phyloP scores from a whole-genome alignment of 2,113 vertebrate species.

The Tapirus terrestris region DNA sequence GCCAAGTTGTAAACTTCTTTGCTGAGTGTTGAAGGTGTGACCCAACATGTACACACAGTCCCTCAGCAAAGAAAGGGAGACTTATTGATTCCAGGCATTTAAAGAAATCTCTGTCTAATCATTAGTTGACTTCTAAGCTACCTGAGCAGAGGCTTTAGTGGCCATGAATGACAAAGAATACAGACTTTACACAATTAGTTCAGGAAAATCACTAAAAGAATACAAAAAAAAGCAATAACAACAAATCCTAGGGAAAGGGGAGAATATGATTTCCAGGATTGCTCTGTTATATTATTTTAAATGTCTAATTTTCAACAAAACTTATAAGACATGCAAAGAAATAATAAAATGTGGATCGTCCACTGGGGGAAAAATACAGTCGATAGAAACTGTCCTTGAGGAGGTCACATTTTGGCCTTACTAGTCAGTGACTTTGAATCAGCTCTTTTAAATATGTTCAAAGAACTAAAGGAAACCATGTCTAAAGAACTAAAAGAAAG shows the following conservation, averaged over 20 bases:
- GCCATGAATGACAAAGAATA: neutral
- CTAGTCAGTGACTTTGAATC: neutral
- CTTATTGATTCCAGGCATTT: neutral
- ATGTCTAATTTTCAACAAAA: slow-evolving; percentile 45
- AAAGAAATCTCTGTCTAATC: neutral
- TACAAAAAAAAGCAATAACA: neutral
- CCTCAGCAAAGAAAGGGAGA: neutral
- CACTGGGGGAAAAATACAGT: neutral
- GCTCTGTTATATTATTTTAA: neutral
- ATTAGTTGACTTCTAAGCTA: neutral
- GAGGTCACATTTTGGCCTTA: neutral
- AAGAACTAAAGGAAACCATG: slow-evolving; percentile 11
- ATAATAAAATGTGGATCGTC: neutral
- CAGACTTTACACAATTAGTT: neutral
- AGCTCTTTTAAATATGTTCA: neutral
- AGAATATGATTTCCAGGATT: neutral
- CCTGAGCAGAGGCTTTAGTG: neutral
- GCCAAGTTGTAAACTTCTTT: neutral
- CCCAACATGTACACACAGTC: neutral
- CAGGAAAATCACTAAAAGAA: neutral
- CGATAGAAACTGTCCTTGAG: neutral
- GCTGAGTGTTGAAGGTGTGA: neutral
- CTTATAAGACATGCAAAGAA: neutral
- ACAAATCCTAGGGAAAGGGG: neutral
- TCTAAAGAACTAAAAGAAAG: neutral